Conservation (phyloP, 2,113 vertebrate species). For the Hipposideros armiger region DNA sequence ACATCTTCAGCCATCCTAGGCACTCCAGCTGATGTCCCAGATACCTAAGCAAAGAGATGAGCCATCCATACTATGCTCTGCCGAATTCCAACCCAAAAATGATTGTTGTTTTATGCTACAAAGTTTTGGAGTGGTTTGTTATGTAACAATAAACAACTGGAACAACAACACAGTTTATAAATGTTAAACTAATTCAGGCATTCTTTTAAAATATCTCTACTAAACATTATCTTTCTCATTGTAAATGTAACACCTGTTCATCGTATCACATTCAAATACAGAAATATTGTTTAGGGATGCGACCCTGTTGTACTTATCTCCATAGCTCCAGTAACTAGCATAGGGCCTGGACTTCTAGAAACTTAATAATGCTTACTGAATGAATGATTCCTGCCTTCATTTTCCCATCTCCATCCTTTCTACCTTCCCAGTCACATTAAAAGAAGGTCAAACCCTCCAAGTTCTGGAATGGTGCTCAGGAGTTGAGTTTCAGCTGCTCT, state of each 20-base stretch:
- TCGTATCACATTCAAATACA: neutral
- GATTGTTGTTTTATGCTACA: neutral
- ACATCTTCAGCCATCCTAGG: neutral
- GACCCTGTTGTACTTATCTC: neutral
- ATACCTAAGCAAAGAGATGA: neutral
- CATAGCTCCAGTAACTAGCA: neutral
- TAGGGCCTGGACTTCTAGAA: neutral
- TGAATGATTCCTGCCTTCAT: neutral
- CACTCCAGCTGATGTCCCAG: neutral
- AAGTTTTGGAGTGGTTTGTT: neutral
- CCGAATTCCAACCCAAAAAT: neutral
- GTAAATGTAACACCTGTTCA: neutral
- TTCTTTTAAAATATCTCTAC: constrained; percentile 2
- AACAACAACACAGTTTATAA: neutral
- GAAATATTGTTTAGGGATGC: neutral
- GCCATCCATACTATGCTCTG: neutral
- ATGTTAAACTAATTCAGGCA: neutral
- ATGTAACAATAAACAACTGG: neutral
- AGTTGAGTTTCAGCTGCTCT: neutral
- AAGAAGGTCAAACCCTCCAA: neutral
- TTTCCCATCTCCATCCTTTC: neutral
- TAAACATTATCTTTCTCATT: neutral
- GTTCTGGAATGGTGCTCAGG: neutral
- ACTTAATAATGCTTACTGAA: neutral
- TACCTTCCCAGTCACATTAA: constrained; percentile 2